These are phyloP conservation scores for Nettapus auritus DNA, from an alignment of 2,113 vertebrate genomes.

Conservation along the genomic window DNA sequence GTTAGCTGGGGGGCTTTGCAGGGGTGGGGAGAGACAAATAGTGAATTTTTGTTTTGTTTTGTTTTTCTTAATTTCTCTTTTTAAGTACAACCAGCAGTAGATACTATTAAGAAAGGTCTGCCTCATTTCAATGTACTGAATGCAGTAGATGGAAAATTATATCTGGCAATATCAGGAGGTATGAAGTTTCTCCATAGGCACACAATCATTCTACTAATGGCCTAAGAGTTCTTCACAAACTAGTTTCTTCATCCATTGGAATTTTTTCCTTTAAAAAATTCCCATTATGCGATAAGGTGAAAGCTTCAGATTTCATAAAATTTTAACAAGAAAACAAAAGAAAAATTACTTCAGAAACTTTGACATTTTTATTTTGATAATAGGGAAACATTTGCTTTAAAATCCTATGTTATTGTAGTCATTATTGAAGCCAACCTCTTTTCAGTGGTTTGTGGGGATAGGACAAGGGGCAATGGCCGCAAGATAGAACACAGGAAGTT, in stretches of 20 bases:
- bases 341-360: background rate
- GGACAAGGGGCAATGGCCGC: no score
- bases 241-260: background rate
- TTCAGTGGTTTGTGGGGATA: no score
- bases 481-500: no score
- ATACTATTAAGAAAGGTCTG: background rate
- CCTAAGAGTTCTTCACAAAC: background rate
- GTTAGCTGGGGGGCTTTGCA: accelerated
- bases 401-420: background rate
- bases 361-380: background rate
- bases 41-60: background rate
- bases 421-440: no score
- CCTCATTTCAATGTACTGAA: background rate
- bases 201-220: background rate
- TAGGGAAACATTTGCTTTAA: background rate
- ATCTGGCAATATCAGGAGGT: background rate
- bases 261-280: background rate
- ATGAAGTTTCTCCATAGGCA: background rate
- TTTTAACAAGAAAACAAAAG: background rate
- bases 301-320: background rate
- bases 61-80: background rate
- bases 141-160: background rate
- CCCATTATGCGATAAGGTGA: background rate
- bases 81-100: background rate
- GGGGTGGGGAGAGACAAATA: background rate